A percentile compares a stretch with the other conserved stretches of the same genome.
Evolutionary conservation across 2,797 vertebrate genomes (phyloP).

Genomic region (Microtus agrestis): DNA sequence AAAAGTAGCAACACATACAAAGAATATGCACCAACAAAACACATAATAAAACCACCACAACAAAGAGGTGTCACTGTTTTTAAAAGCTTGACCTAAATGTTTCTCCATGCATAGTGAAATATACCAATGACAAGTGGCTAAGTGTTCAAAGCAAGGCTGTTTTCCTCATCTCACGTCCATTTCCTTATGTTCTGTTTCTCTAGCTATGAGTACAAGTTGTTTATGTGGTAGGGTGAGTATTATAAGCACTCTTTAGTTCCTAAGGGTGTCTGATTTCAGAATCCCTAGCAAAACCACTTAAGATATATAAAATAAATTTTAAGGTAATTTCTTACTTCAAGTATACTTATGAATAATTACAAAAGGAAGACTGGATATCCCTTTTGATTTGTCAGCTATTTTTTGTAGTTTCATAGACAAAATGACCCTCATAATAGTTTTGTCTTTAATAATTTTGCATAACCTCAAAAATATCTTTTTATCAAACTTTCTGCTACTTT

Average conservation of each 20-base stretch:
- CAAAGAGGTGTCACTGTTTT: not conserved
- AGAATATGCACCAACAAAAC: not conserved
- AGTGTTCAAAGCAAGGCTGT: not conserved
- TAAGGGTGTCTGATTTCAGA: not conserved
- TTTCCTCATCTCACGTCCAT: too few relatives aligned
- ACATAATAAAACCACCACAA: not conserved
- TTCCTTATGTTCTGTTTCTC: not conserved
- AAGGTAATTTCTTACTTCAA: not conserved
- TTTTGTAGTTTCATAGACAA: not conserved
- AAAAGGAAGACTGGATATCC: not conserved
- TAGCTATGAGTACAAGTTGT: not conserved
- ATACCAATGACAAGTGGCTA: not conserved
- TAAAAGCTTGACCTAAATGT: not conserved
- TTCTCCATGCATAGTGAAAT: not conserved
- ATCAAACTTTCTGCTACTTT: not conserved
- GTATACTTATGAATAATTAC: not conserved
- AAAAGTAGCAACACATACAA: not conserved
- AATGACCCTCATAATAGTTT: not conserved
- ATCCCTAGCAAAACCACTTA: not conserved
- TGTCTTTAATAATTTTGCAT: not conserved
- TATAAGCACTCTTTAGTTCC: not conserved
- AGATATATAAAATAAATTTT: not conserved
- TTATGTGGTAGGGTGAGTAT: not conserved
- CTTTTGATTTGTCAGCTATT: constrained; percentile 41
- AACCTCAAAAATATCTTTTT: not conserved